A percentile compares a stretch with the other conserved stretches of the same genome.
These are phyloP conservation scores for Rugalucina vietnamica DNA, from an alignment of 2,888 invertebrate genomes.

Conservation along the genomic window DNA sequence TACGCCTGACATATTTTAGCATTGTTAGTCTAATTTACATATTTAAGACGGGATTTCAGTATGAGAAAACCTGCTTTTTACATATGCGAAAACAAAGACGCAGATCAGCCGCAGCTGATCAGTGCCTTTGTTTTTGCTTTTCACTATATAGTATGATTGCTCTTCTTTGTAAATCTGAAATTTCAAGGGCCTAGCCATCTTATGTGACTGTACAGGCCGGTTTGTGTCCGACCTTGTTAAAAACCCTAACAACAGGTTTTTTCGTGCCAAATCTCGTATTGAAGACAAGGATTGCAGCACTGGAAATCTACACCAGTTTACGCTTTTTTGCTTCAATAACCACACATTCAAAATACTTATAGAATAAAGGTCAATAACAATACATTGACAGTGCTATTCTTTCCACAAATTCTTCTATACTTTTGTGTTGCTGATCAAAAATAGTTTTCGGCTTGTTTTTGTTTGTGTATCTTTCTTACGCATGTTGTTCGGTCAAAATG, in stretches of 20 bases:
- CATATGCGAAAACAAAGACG: too few relatives aligned
- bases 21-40: background rate
- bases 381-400: background rate
- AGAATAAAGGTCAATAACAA: constrained; percentile 13
- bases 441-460: background rate
- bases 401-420: background rate
- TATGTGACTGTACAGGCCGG: too few relatives aligned
- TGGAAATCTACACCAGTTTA: constrained; percentile 23
- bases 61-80: constrained; percentile 16
- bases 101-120: too few relatives aligned
- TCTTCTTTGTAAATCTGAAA: too few relatives aligned
- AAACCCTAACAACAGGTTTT: too few relatives aligned
- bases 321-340: constrained; percentile 13
- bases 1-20: background rate
- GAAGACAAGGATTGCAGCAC: background rate
- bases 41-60: background rate
- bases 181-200: too few relatives aligned
- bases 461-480: background rate
- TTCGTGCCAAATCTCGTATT: too few relatives aligned
- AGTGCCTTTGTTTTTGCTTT: too few relatives aligned
- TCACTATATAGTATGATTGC: too few relatives aligned
- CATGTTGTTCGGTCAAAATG: background rate
- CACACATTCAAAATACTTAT: constrained; percentile 18
- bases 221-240: too few relatives aligned
- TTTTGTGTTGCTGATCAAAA: background rate